Base-by-base conservation (phyloP, 2,888 invertebrate species). In the Tenthredo notha region DNA sequence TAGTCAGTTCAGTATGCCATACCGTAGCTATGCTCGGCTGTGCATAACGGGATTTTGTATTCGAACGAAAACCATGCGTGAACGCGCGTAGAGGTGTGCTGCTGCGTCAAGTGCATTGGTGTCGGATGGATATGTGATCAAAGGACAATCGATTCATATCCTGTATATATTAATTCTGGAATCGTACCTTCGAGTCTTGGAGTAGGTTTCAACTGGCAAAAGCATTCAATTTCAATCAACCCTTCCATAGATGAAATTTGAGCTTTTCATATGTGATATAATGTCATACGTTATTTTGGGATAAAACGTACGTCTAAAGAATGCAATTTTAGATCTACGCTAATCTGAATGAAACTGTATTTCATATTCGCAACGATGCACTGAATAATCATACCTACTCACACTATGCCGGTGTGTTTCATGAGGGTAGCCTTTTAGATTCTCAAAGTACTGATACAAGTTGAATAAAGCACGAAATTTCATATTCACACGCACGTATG, bases 21-120 rank as follows among this genome's bases (percentile, higher is more conserved):
- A 87, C 88, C 87, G 85, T 85, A 87, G 86, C 85, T 87, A 86
- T 87, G 87, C 87, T 84, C 87, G 85, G 85, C 84, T 86, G 85
- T 80, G 86, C 85, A 86, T 92, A 92, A 92, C 92, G 92, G 92
- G 89, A 91, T 90, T 90, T 88, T 87, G 86, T 86, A 84, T 87
- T 85, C 87, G 89, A 88, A 88, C 85, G 86, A 87, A 89, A 86
- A 89, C 86, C 86, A 87, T 87, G 87, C 87, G 85, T 87, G 87
- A 88, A 85, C 88, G 86, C 87, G 87, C 18, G 58, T 33, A 77
- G 37, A 80, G 58, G 40, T 80, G 40, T 37, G 33, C 86, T 37
- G 33, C 86, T 84, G 85, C 87, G 84, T 85, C 84, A 86, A 82
- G 85, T 85, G 84, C 87, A 87, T 86, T 88, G 88, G 87, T 88